Percentiles rank a stretch among this genome's conserved stretches.
phyloP scores from a whole-genome alignment of 2,113 vertebrate species.

The Acinonyx jubatus region DNA sequence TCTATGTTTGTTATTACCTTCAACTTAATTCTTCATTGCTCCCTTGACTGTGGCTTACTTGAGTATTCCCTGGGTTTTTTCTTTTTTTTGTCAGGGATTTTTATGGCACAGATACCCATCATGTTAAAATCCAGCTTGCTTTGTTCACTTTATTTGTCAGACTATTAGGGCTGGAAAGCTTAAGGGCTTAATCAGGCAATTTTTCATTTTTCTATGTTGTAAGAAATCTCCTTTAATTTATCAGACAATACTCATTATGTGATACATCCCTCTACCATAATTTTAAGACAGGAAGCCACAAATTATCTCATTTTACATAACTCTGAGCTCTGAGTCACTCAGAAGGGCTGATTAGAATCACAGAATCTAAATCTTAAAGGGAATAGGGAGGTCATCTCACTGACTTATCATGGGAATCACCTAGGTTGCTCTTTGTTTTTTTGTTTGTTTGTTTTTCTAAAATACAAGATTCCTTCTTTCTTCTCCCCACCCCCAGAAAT shows the following conservation, averaged over 20 bases:
- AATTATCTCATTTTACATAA: constrained; percentile 65
- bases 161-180: not conserved
- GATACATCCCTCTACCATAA: constrained; percentile 33
- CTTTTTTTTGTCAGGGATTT: not conserved
- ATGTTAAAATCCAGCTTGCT: not conserved
- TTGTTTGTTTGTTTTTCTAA: not conserved
- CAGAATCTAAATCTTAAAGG: constrained; percentile 64
- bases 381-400: constrained; percentile 62
- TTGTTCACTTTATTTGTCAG: not conserved
- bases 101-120: not conserved
- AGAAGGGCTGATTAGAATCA: constrained; percentile 65
- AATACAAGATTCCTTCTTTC: constrained; percentile 46
- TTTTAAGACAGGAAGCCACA: constrained; percentile 69
- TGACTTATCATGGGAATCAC: constrained; percentile 61
- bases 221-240: constrained; percentile 7
- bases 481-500: constrained; percentile 3
- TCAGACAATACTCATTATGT: constrained; percentile 35
- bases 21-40: not conserved
- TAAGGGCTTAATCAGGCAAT: not conserved
- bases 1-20: not conserved
- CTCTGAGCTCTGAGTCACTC: constrained; percentile 72
- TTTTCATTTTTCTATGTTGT: not conserved
- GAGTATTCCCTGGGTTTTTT: not conserved
- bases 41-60: not conserved
- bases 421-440: not conserved